Evolutionary conservation across 2,113 vertebrate genomes (phyloP).

Genomic region (Drymodes brunneopygia): DNA sequence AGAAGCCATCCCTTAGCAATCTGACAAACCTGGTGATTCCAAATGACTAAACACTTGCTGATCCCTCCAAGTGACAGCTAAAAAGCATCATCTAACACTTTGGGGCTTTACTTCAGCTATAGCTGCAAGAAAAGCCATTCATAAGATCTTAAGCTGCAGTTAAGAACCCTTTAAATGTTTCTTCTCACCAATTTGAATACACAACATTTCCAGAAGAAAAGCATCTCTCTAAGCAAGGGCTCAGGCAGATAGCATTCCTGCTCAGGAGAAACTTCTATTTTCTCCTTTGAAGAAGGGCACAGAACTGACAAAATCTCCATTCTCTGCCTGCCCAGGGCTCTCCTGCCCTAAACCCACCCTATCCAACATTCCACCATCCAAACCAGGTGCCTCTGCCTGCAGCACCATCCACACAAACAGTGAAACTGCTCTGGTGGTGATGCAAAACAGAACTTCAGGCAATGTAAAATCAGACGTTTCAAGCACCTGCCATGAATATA

Average conservation of each 20-base stretch:
- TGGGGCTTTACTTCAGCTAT: background rate
- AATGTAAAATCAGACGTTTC: background rate
- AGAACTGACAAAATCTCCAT: background rate
- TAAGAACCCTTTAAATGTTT: background rate
- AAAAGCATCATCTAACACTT: background rate
- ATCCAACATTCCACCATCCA: background rate
- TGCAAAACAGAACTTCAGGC: background rate
- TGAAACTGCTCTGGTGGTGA: background rate
- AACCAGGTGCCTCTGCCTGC: background rate
- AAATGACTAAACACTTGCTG: background rate
- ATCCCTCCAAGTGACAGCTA: background rate
- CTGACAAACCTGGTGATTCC: background rate
- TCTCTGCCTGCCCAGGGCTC: background rate
- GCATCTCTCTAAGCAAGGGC: background rate
- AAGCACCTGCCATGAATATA: background rate
- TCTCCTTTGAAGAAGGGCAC: background rate
- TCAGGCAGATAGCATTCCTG: background rate
- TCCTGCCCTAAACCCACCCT: background rate
- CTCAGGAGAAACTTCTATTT: background rate
- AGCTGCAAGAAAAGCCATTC: background rate
- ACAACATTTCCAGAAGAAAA: background rate
- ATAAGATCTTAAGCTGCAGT: background rate
- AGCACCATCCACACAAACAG: background rate
- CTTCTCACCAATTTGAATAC: background rate
- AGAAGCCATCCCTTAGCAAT: background rate